Conservation (phyloP, 2,888 invertebrate genomes). For the Eulithis testata region DNA sequence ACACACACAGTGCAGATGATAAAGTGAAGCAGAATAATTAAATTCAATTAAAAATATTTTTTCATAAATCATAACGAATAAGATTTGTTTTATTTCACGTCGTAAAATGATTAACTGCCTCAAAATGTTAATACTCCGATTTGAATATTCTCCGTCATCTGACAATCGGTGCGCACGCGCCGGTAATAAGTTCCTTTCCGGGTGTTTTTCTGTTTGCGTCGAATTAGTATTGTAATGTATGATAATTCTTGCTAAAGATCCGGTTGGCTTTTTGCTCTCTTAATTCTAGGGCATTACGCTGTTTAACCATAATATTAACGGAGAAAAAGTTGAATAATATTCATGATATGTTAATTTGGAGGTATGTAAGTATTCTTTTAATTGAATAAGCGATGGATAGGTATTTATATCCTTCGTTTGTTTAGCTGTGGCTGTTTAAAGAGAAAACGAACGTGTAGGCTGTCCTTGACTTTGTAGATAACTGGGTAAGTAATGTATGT, state of each 20-base stretch:
- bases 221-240: conserved; percentile 76
- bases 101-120: conserved; percentile 60
- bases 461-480: conserved; percentile 5
- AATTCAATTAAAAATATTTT: conserved; percentile 47
- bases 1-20: conserved; percentile 20
- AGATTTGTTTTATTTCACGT: conserved; percentile 47
- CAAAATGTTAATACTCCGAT: conserved; percentile 57
- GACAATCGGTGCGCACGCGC: conserved; percentile 56
- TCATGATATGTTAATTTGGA: conserved; percentile 80
- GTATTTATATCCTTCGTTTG: conserved; percentile 51
- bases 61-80: conserved; percentile 50
- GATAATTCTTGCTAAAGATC: conserved; percentile 73
- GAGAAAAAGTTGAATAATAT: conserved; percentile 79
- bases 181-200: conserved; percentile 55
- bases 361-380: conserved; percentile 71
- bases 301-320: conserved; percentile 66
- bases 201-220: conserved; percentile 56
- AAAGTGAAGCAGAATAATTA: conserved; percentile 37
- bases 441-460: background rate
- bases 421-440: background rate
- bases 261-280: conserved; percentile 67
- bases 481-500: background rate
- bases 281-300: conserved; percentile 72
- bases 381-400: conserved; percentile 63
- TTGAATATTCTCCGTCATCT: conserved; percentile 58